phyloP scores from a whole-genome alignment of 2,113 vertebrate species.

The Coptodon bakossiorum region DNA sequence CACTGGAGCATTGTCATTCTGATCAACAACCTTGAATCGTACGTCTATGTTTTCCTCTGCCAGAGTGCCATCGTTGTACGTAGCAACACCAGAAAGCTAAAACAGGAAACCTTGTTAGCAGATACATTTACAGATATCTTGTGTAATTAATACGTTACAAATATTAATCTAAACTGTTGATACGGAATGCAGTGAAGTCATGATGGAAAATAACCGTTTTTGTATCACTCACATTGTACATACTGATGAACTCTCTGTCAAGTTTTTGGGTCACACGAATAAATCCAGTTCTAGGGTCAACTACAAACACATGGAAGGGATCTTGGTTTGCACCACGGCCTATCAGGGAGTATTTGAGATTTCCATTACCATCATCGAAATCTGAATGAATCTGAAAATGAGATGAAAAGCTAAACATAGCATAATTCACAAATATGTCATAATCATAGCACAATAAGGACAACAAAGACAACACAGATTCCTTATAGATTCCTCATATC shows the following conservation, averaged over 20 bases:
- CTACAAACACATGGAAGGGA: slow-evolving; percentile 79
- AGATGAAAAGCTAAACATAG: neutral
- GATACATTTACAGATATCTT: neutral
- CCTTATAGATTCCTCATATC: neutral
- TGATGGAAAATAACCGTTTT: neutral
- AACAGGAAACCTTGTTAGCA: neutral
- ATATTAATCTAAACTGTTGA: neutral
- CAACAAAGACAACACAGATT: neutral
- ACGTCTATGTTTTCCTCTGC: slow-evolving; percentile 59
- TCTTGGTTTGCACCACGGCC: slow-evolving; percentile 74
- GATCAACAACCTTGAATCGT: slow-evolving; percentile 55
- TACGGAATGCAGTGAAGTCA: neutral
- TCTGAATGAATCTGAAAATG: slow-evolving; percentile 85
- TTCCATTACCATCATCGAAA: neutral
- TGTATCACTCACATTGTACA: slow-evolving; percentile 60
- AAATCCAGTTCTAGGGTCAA: slow-evolving; percentile 76
- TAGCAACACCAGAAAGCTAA: slow-evolving; percentile 63
- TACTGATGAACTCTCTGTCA: slow-evolving; percentile 73
- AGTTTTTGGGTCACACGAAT: slow-evolving; percentile 80
- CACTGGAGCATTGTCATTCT: slow-evolving; percentile 63
- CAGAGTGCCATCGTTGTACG: fast-evolving
- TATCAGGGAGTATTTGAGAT: slow-evolving; percentile 74
- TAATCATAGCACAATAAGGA: neutral
- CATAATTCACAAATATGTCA: neutral
- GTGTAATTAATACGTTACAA: neutral